Conservation (phyloP, 2,113 vertebrate genomes). For the Plecturocebus donacophilus region DNA sequence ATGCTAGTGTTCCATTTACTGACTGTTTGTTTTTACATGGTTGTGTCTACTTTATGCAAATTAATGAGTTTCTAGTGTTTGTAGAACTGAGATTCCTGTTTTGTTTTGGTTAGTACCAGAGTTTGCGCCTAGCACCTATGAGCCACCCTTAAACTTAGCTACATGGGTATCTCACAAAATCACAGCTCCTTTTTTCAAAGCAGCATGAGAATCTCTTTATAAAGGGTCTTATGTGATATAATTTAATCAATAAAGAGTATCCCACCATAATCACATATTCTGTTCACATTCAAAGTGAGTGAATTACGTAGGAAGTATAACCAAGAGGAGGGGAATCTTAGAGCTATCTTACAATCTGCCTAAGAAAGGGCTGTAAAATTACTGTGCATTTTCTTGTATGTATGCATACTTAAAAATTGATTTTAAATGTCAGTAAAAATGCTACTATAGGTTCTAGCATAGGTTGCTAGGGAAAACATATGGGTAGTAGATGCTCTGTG, state of each 20-base stretch:
- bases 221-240: neutral
- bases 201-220: neutral
- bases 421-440: neutral
- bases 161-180: neutral
- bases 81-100: neutral
- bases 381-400: neutral
- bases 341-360: neutral
- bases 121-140: neutral
- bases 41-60: neutral
- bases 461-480: neutral
- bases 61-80: neutral
- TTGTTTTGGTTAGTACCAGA: neutral
- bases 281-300: neutral
- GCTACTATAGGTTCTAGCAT: neutral
- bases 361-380: neutral
- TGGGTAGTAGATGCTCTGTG: neutral
- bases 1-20: neutral
- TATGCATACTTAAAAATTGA: neutral
- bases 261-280: neutral
- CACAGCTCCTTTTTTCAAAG: neutral
- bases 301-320: neutral
- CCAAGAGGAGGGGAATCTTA: neutral
- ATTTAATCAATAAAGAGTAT: neutral
- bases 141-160: neutral
- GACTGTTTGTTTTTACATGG: neutral